A percentile compares a stretch with the other conserved stretches of the same genome.
These are phyloP conservation scores for Pseudolycoriella hygida DNA, from an alignment of 2,888 invertebrate genomes.

Conservation along the genomic window DNA sequence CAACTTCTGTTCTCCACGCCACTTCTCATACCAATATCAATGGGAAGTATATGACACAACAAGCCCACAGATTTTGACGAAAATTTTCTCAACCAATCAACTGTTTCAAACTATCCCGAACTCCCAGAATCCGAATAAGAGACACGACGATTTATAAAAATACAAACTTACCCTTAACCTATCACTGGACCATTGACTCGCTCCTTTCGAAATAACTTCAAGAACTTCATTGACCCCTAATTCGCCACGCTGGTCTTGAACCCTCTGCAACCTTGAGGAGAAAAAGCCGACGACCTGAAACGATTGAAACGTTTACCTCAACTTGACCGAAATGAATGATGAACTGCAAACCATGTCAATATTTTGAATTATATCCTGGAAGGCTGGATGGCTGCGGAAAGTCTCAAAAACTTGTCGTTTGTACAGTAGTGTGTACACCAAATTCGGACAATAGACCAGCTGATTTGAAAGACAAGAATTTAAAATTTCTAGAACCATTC, in stretches of 20 bases:
- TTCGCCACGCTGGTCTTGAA: slow-evolving; percentile 46
- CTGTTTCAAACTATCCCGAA: too few relatives aligned
- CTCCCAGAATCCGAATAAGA: too few relatives aligned
- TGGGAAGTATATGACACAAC: too few relatives aligned
- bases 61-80: too few relatives aligned
- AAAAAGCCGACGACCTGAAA: slow-evolving; percentile 43
- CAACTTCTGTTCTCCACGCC: too few relatives aligned
- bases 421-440: slow-evolving; percentile 90
- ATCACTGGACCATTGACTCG: slow-evolving; percentile 87
- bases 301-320: too few relatives aligned
- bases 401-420: slow-evolving; percentile 77
- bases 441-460: slow-evolving; percentile 71
- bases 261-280: slow-evolving; percentile 39
- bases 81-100: too few relatives aligned
- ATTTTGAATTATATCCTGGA: slow-evolving; percentile 87
- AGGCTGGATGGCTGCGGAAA: slow-evolving; percentile 72
- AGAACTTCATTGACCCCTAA: slow-evolving; percentile 77
- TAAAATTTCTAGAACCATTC: slow-evolving; percentile 93
- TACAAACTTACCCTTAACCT: slow-evolving; percentile 63
- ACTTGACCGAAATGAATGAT: slow-evolving; percentile 4
- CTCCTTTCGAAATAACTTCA: slow-evolving; percentile 75
- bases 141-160: too few relatives aligned
- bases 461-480: slow-evolving; percentile 88
- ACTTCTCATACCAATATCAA: too few relatives aligned
- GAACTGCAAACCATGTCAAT: slow-evolving; percentile 53